Evolutionary conservation across 2,888 invertebrate genomes (phyloP).

Genomic region (Andrena dorsata): DNA sequence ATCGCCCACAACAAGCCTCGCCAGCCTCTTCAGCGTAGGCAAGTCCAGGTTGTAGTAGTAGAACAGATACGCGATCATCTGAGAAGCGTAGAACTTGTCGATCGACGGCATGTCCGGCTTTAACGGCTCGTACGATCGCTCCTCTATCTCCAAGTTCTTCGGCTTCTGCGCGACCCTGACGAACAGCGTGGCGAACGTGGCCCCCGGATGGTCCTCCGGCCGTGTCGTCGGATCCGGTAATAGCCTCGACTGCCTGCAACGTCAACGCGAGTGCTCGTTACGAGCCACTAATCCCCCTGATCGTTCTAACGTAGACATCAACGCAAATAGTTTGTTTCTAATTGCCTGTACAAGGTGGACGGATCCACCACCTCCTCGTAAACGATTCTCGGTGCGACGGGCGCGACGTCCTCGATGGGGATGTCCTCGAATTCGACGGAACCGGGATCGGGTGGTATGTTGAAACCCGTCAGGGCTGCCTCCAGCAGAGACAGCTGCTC

Average conservation of each 20-base stretch:
- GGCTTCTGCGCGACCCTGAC: constrained; percentile 83
- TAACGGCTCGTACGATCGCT: constrained; percentile 42
- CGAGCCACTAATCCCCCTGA: too few relatives aligned
- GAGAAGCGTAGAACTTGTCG: constrained; percentile 87
- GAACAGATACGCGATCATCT: constrained; percentile 87
- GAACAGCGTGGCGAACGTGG: constrained; percentile 87
- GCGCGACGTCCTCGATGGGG: constrained; percentile 73
- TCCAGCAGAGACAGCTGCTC: constrained; percentile 88
- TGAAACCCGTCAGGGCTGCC: constrained; percentile 86
- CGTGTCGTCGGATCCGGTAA: constrained; percentile 86
- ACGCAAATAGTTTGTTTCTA: not conserved
- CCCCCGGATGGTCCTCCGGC: constrained; percentile 24
- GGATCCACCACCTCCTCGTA: constrained; percentile 85
- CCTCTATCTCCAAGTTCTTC: constrained; percentile 27
- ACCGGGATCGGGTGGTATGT: constrained; percentile 83
- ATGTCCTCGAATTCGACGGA: constrained; percentile 43
- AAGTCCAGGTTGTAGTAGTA: constrained; percentile 87
- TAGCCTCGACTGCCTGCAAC: constrained; percentile 85
- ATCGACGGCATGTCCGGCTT: constrained; percentile 85
- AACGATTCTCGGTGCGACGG: constrained; percentile 68
- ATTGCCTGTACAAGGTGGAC: constrained; percentile 76
- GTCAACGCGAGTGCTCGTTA: not conserved
- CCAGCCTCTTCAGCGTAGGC: constrained; percentile 86
- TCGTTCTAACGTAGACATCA: too few relatives aligned
- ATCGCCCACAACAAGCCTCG: constrained; percentile 86